These are phyloP conservation scores for Dunckerocampus dactyliophorus DNA, from an alignment of 2,113 vertebrate genomes.

Conservation along the genomic window DNA sequence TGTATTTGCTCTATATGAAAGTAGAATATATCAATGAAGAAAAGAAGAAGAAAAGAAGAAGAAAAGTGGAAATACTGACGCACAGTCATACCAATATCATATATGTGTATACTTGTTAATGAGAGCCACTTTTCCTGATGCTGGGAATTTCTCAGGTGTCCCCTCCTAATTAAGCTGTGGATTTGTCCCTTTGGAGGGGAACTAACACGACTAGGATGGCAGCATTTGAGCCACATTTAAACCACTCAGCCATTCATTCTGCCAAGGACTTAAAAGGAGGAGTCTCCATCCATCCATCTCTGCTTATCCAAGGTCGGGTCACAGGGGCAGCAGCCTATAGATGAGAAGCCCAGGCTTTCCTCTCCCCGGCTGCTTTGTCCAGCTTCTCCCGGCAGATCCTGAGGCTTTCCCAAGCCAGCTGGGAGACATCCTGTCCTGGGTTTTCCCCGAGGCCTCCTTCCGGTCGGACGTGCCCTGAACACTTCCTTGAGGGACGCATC, in stretches of 20 bases:
- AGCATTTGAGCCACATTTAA: too few relatives aligned
- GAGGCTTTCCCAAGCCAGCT: too few relatives aligned
- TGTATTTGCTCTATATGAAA: neutral
- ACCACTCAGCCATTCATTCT: slow-evolving; percentile 19
- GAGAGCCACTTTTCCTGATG: neutral
- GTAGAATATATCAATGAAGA: neutral
- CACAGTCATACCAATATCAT: slow-evolving; percentile 15
- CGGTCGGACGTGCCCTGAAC: too few relatives aligned
- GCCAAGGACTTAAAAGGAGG: slow-evolving; percentile 22
- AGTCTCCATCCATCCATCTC: neutral
- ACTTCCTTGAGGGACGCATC: too few relatives aligned
- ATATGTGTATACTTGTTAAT: neutral
- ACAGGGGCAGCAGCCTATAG: too few relatives aligned
- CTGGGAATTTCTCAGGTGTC: neutral
- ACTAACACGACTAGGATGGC: neutral
- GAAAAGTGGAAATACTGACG: slow-evolving; percentile 2
- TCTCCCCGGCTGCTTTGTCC: too few relatives aligned
- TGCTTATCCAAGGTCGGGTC: too few relatives aligned
- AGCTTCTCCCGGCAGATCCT: too few relatives aligned
- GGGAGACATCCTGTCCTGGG: too few relatives aligned
- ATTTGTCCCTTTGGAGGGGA: neutral
- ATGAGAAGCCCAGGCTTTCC: too few relatives aligned
- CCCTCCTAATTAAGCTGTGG: slow-evolving; percentile 5
- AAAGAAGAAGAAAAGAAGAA: too few relatives aligned
- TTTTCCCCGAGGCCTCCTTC: too few relatives aligned